Base-by-base conservation (phyloP, 2,797 vertebrate genomes). In the Melanotaenia parkinsoni region DNA sequence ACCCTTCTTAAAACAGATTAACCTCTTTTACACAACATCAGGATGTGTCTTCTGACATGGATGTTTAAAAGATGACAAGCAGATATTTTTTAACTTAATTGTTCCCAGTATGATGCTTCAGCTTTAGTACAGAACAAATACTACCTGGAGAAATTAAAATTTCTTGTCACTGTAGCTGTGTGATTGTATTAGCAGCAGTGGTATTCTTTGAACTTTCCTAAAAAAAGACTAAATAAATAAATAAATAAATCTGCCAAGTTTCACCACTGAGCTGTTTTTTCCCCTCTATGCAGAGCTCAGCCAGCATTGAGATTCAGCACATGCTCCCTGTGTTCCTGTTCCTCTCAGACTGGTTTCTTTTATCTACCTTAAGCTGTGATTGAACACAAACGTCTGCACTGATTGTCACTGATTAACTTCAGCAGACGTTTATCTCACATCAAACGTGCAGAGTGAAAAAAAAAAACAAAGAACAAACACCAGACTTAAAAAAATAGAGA, bases 401-500 rank as follows among this genome's bases (percentile, higher is more conserved):
- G 51, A 56, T 56, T 56, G 26, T 56, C 26, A 28, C 22, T 51
- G 47, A 51, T 51, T 22, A 51, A 70, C 53, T 37, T 47, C 43
- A n/a, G 18, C 43, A 20, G 43, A 47, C 43, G 18, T 47, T 40
- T 43, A 16, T 43, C 40, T 43, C 18, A 2, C 43, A 47, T 18
- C 43, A 47, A 18, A 43, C 14, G 40, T 43, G 40, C 40, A 43
- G 40, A 43, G 40, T 11, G 14, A 40, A 16, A 43, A 12, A n/a
- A 47, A 7, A 6, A 12, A n/a, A 47, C 1, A 18, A 18, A 45
- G 18, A 14, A 13, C 28, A 60, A 84, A 66, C 11, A 59, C 28
- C 28, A 61, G 80, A 77, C 70, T 45, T 30, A 12, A 30, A 30
- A 5, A 7, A 82, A 59, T 5, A 26, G 65, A 69, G 11, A 51